Percentiles rank a stretch among this genome's conserved stretches.
Conservation (phyloP, 2,888 invertebrate genomes). For the Drosophila melanosoma region DNA sequence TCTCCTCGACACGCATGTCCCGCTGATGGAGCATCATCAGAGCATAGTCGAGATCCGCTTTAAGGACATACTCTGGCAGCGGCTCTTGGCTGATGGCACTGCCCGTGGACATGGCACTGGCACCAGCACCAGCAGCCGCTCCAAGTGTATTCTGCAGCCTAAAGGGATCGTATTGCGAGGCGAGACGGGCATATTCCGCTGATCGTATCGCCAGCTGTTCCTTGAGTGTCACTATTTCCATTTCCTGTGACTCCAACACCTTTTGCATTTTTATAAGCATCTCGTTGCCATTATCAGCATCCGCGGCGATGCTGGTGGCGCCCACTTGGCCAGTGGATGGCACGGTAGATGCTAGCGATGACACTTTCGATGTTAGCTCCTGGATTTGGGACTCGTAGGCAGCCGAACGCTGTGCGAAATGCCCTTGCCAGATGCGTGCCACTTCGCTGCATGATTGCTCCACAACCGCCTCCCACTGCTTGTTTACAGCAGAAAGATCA, state of each 20-base stretch:
- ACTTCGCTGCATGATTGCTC: constrained; percentile 89
- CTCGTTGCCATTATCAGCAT: constrained; percentile 35
- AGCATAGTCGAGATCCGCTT: constrained; percentile 91
- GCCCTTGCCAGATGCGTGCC: constrained; percentile 90
- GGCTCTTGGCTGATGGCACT: constrained; percentile 23
- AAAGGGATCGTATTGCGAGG: constrained; percentile 84
- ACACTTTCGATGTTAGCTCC: constrained; percentile 42
- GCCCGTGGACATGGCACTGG: constrained; percentile 22
- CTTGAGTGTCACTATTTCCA: constrained; percentile 90
- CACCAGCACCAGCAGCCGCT: constrained; percentile 5
- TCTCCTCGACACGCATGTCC: constrained; percentile 93
- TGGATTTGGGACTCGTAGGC: constrained; percentile 85
- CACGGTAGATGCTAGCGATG: neutral
- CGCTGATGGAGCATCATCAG: constrained; percentile 94
- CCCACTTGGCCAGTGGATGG: neutral
- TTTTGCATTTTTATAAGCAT: constrained; percentile 84
- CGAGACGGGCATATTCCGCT: constrained; percentile 87
- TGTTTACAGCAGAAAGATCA: constrained; percentile 73
- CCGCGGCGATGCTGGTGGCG: constrained; percentile 18
- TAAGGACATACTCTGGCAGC: constrained; percentile 73
- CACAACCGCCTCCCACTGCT: constrained; percentile 86
- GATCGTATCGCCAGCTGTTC: constrained; percentile 88
- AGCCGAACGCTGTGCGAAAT: constrained; percentile 88
- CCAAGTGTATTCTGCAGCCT: constrained; percentile 79
- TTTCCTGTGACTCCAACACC: constrained; percentile 89